Percentiles rank a stretch among this genome's conserved stretches.
Conservation (phyloP, 2,113 vertebrate genomes). For the Lophochroa leadbeateri region DNA sequence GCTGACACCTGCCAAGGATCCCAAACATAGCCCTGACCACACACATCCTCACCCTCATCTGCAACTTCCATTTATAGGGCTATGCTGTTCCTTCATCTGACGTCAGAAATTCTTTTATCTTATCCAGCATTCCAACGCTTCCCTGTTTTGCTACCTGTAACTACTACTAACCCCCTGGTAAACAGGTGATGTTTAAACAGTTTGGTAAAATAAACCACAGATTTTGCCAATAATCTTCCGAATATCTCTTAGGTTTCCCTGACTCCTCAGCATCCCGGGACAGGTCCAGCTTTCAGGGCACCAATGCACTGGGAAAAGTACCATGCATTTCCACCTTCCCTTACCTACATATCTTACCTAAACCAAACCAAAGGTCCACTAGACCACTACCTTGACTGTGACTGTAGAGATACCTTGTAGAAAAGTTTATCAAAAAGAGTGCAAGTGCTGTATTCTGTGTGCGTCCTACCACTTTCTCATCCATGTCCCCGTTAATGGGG, state of each 20-base stretch:
- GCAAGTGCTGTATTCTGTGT: neutral
- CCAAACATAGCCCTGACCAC: neutral
- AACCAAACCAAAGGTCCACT: neutral
- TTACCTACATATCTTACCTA: neutral
- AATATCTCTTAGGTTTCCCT: neutral
- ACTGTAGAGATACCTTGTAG: neutral
- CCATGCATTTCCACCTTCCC: neutral
- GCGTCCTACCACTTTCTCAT: neutral
- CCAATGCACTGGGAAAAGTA: neutral
- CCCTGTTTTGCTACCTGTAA: neutral
- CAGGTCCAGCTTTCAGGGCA: neutral
- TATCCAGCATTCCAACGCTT: neutral
- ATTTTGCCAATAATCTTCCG: neutral
- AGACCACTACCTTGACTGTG: neutral
- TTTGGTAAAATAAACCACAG: neutral
- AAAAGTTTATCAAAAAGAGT: neutral
- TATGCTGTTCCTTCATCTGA: neutral
- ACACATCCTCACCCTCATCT: neutral
- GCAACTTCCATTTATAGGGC: fast-evolving
- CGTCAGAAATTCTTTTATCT: neutral
- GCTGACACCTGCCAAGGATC: neutral
- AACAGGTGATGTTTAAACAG: neutral
- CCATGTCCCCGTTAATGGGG: neutral
- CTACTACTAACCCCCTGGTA: neutral
- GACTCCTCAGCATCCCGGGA: neutral